phyloP scores from a whole-genome alignment of 2,113 vertebrate genomes.

The Microcebus murinus region DNA sequence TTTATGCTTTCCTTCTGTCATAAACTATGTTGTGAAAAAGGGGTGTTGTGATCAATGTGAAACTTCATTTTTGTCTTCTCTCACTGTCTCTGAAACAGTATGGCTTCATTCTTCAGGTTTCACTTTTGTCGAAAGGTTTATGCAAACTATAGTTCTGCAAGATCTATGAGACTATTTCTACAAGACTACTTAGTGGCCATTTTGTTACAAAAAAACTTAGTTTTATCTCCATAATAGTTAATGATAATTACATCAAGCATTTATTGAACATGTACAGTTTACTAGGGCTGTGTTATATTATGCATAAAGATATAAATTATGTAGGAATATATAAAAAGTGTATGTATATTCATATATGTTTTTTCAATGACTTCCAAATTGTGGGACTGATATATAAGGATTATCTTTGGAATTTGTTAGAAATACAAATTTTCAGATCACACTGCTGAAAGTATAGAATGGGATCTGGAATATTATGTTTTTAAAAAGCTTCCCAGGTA shows the following conservation, averaged over 20 bases:
- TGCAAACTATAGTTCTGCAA: background rate
- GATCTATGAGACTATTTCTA: background rate
- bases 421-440: slow-evolving; percentile 1
- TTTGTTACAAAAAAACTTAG: background rate
- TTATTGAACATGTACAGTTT: slow-evolving; percentile 16
- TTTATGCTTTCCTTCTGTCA: slow-evolving; percentile 11
- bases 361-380: background rate
- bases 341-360: background rate
- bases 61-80: background rate
- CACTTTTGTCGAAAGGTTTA: slow-evolving; percentile 39
- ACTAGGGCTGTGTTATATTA: background rate
- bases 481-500: slow-evolving; percentile 4
- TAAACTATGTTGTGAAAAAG: background rate
- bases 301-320: background rate
- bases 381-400: background rate
- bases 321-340: background rate
- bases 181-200: background rate
- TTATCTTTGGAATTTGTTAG: slow-evolving; percentile 32
- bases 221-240: slow-evolving; percentile 56
- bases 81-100: background rate
- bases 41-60: background rate
- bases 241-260: slow-evolving; percentile 8
- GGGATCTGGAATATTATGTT: background rate
- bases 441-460: background rate
- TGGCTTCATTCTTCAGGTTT: background rate